phyloP scores from a whole-genome alignment of 1,140 invertebrate species.

The Microvelia longipes region DNA sequence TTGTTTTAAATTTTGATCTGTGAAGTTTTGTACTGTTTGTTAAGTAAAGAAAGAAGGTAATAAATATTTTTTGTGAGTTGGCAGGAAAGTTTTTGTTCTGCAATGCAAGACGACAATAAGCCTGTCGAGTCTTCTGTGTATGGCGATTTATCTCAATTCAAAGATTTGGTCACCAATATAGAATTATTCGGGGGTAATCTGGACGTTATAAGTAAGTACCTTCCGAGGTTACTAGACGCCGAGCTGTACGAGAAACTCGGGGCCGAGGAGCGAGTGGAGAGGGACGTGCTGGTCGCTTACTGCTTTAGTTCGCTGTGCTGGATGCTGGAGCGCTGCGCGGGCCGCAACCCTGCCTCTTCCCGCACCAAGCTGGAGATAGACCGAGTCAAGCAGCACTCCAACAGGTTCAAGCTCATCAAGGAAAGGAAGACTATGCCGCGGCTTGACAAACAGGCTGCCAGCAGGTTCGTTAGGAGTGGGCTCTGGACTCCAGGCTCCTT shows the following conservation, averaged over 20 bases:
- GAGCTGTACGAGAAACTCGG: neutral
- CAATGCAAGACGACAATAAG: no score
- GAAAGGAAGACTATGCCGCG: neutral
- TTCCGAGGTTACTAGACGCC: neutral
- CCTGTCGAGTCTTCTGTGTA: no score
- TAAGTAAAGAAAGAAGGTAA: no score
- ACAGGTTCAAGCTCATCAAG: neutral
- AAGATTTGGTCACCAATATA: neutral
- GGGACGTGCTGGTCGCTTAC: neutral
- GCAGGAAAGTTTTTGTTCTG: no score
- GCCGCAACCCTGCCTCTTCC: neutral
- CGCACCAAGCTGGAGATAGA: neutral
- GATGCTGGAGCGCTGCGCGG: neutral
- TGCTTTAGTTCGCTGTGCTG: neutral
- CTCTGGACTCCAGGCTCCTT: neutral
- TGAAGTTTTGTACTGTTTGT: no score
- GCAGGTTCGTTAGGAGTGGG: neutral
- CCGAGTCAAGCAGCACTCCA: neutral
- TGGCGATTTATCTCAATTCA: slow-evolving; percentile 1
- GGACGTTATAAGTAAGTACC: neutral
- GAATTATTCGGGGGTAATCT: neutral
- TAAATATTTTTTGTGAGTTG: no score
- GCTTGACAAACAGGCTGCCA: neutral
- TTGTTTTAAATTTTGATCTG: no score
- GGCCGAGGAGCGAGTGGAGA: neutral